Evolutionary conservation across 2,888 invertebrate genomes (phyloP).

Genomic region (Hirtodrosophila alboralis): DNA sequence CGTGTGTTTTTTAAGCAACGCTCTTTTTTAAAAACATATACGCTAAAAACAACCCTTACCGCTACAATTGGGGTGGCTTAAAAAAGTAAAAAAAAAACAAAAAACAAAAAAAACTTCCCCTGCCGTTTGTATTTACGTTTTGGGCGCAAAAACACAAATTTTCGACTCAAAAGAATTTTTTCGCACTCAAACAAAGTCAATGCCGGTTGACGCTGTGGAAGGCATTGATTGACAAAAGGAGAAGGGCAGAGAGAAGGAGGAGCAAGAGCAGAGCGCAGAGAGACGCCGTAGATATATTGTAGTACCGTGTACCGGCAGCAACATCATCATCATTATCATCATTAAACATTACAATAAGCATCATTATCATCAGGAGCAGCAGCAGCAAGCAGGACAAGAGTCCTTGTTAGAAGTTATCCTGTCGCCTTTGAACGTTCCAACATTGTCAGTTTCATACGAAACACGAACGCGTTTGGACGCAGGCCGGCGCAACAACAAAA

Average conservation of each 20-base stretch:
- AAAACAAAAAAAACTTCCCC: slow-evolving; percentile 32
- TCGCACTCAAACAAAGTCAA: slow-evolving; percentile 54
- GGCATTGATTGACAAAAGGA: slow-evolving; percentile 20
- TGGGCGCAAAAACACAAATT: slow-evolving; percentile 64
- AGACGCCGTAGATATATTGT: too few relatives aligned
- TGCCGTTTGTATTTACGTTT: slow-evolving; percentile 35
- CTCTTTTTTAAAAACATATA: slow-evolving; percentile 37
- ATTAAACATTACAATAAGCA: slow-evolving; percentile 19
- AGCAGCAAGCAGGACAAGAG: too few relatives aligned
- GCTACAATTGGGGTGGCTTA: slow-evolving; percentile 61
- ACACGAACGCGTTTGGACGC: slow-evolving; percentile 83
- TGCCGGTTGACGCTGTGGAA: slow-evolving; percentile 49
- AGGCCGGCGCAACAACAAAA: slow-evolving; percentile 51
- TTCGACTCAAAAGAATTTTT: slow-evolving; percentile 53
- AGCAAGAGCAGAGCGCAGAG: slow-evolving; percentile 6
- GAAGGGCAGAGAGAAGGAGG: slow-evolving; percentile 17
- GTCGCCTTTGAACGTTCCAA: slow-evolving; percentile 48
- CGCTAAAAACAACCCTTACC: slow-evolving; percentile 67
- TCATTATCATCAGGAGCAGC: slow-evolving; percentile 20
- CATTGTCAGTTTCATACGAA: slow-evolving; percentile 83
- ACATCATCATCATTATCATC: slow-evolving; percentile 7
- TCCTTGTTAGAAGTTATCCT: slow-evolving; percentile 70
- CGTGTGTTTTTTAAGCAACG: slow-evolving; percentile 60
- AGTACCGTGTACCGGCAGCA: slow-evolving; percentile 26
- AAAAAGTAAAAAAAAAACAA: slow-evolving; percentile 6